Evolutionary conservation across 2,797 vertebrate species (phyloP), one percentile per base, ranked within the genome.

Genomic region (Myotis myotis): DNA sequence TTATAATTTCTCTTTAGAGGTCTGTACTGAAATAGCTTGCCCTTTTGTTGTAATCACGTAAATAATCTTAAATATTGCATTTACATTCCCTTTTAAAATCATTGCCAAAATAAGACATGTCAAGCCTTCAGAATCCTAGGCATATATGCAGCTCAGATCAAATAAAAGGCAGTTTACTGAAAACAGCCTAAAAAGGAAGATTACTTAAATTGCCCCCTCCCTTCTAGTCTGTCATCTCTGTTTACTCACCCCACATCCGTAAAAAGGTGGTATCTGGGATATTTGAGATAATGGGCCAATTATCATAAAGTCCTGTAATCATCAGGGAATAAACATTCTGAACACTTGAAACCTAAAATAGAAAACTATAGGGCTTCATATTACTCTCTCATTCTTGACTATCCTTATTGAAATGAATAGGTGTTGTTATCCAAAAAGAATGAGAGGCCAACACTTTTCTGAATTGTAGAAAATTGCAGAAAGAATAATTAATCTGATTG

Each of bases 401-500:
- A 6, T 64, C 3, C 8, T 68, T 91, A 41, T 12, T 86, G 64
- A 94, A 94, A 95, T n/a, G 7, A 84, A 11, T 76, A 30, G 62
- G n/a, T n/a, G 0, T 68, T 92, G 51, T 81, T 96, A 90, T 8
- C 25, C 38, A 90, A 71, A 33, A 75, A 91, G 85, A 80, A 83
- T 41, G 55, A 89, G 76, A 93, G 28, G 53, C 87, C 13, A 78
- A 84, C 22, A 87, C 64, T 49, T 55, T 86, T 68, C 23, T 89
- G 28, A 96, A 89, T 87, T 68, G 3, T 86, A 51, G 78, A 96
- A 87, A 13, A 8, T 96, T 44, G 75, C 22, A 55, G 53, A 80
- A 97, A 97, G 71, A 76, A 4, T 87, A 93, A 92, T 94, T 74
- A 96, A 95, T 97, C 62, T 97, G 93, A 93, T 47, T 47, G 44